phyloP scores from a whole-genome alignment of 2,113 vertebrate genomes.

The Hydrochoerus hydrochaeris region DNA sequence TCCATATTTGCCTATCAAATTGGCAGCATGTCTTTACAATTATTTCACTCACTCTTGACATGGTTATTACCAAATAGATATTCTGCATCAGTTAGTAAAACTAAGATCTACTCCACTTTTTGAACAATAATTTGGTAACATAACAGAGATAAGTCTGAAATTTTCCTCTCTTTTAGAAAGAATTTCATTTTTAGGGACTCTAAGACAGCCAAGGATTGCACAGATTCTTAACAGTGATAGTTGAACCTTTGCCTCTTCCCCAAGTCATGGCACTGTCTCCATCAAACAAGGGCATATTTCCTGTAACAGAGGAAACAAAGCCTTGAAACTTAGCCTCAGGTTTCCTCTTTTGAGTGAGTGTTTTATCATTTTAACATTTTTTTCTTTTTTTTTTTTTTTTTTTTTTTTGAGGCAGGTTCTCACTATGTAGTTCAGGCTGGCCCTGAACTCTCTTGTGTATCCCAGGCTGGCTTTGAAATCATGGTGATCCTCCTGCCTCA shows the following conservation, averaged over 20 bases:
- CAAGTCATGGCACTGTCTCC: not conserved
- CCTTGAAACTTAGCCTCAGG: not conserved
- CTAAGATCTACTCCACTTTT: not conserved
- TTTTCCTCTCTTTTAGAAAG: not conserved
- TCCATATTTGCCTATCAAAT: conserved; percentile 26
- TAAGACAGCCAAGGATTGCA: not conserved
- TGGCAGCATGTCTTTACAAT: not conserved
- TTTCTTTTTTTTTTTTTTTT: not conserved
- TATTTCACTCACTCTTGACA: not conserved
- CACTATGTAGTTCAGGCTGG: not conserved
- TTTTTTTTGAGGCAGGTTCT: not conserved
- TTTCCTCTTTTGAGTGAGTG: not conserved
- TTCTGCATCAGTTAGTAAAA: not conserved
- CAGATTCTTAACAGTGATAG: not conserved
- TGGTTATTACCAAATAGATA: not conserved
- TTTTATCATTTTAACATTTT: not conserved
- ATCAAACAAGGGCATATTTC: not conserved
- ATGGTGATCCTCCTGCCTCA: not conserved
- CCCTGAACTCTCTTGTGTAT: not conserved
- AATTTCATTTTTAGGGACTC: not conserved
- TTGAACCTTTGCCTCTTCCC: not conserved
- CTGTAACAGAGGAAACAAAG: conserved; percentile 6
- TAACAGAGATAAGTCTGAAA: not conserved
- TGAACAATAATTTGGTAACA: not conserved
- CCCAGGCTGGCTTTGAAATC: not conserved